Conservation (phyloP, 2,888 invertebrate species). For the Ectropis crepuscularia region DNA sequence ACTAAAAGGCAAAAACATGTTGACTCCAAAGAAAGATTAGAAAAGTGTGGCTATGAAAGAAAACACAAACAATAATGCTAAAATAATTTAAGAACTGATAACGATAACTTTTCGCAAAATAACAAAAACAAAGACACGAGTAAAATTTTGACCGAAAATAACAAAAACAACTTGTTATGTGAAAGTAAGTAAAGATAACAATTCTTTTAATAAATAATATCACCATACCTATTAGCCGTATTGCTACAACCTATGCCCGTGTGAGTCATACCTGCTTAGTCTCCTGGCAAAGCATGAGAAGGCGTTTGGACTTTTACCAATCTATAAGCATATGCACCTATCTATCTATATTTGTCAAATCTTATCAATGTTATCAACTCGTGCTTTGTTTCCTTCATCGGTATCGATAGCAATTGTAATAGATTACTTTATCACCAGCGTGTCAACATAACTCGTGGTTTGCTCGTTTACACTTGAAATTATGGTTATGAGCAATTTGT, state of each 20-base stretch:
- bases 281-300: constrained; percentile 1
- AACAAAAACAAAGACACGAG: background rate
- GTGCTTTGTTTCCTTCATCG: constrained; percentile 35
- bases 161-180: background rate
- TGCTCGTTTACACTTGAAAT: constrained; percentile 47
- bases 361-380: constrained; percentile 31
- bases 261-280: constrained; percentile 7
- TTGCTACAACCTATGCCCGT: background rate
- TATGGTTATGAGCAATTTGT: constrained; percentile 52
- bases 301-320: constrained; percentile 10
- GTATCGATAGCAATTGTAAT: constrained; percentile 44
- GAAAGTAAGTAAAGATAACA: background rate
- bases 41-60: background rate
- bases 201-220: constrained; percentile 1
- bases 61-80: background rate
- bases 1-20: background rate
- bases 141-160: background rate
- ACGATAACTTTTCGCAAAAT: background rate
- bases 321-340: constrained; percentile 14
- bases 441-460: constrained; percentile 40
- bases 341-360: constrained; percentile 22
- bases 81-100: constrained; percentile 6
- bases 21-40: background rate
- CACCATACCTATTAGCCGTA: background rate
- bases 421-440: constrained; percentile 43